phyloP scores from a whole-genome alignment of 2,797 vertebrate genomes.

The Lacerta bilineata region DNA sequence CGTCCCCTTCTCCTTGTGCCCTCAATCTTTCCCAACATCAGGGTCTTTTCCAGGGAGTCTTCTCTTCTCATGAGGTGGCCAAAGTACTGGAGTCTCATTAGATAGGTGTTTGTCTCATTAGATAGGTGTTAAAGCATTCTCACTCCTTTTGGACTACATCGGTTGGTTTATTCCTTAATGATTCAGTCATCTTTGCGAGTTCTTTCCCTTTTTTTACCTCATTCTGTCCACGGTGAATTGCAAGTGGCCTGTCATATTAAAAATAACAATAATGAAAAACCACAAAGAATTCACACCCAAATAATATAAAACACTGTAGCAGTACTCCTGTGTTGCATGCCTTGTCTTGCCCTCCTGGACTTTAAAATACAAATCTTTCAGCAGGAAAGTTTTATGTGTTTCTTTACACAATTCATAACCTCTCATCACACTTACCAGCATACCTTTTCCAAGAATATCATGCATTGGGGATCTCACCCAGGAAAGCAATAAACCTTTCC shows the following conservation, averaged over 20 bases:
- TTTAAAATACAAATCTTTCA: conserved; percentile 11
- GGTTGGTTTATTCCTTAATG: no score
- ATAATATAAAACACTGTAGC: neutral
- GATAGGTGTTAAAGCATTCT: no score
- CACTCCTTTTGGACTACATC: no score
- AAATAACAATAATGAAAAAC: neutral
- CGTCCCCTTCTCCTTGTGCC: no score
- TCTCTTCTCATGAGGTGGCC: no score
- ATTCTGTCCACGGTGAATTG: neutral
- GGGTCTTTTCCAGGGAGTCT: no score
- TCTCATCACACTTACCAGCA: conserved; percentile 9
- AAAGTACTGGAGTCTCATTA: no score
- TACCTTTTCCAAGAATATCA: conserved; percentile 19
- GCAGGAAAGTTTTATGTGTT: neutral
- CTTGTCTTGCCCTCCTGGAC: neutral
- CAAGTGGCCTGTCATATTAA: neutral
- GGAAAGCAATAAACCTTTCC: conserved; percentile 18
- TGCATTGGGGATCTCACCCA: neutral
- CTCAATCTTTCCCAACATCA: no score
- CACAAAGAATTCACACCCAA: neutral
- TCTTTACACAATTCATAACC: neutral
- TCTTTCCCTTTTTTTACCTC: neutral
- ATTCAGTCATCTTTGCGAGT: no score
- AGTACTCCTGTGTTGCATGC: neutral
- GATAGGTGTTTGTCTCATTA: no score